Evolutionary conservation across 2,113 vertebrate species (phyloP), one percentile per base, ranked within the genome.

Genomic region (Gila orcuttii): DNA sequence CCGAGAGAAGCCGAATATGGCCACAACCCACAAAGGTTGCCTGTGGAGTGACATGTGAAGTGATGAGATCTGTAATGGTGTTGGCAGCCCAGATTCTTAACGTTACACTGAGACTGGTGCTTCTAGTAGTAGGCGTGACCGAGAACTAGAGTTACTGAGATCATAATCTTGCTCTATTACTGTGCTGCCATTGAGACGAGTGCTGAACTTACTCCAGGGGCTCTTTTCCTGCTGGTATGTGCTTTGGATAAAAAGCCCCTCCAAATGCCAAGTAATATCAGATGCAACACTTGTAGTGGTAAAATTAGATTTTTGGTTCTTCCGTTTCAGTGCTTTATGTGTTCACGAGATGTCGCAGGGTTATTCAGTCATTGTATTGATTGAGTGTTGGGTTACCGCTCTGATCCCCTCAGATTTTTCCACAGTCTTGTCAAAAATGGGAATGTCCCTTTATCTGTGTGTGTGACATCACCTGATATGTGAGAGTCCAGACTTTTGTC

Each of bases 401-500:
- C 28, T 33, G 64, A 79, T 79, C 77, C 10, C 31, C 19, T 52
- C 6, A 50, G 52, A n/a, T 17, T 50, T 82, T 39, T 28, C 6
- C 39, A 33, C 77, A 25, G 79, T 7, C n/a, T 77, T 82, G 75
- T 86, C 42, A 76, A 80, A 86, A 84, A 76, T 81, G 59, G 45
- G 85, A 81, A 76, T 66, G 76, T 25, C 76, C 82, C 81, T 59
- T 33, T 31, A 57, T 73, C 42, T 82, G 17, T 57, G 52, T 57
- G 52, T 68, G 83, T 88, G 84, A 88, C 87, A 64, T 83, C 87
- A 85, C 60, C 55, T 79, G 85, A 81, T 78, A 89, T 33, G 25
- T 31, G 59, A 85, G 82, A 86, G 78, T 31, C 64, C 59, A 45
- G 36, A 50, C 64, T 79, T 76, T 71, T 62, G 83, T 62, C 52